Base-by-base conservation (phyloP, 2,888 invertebrate genomes). In the Nephrotoma flavescens region DNA sequence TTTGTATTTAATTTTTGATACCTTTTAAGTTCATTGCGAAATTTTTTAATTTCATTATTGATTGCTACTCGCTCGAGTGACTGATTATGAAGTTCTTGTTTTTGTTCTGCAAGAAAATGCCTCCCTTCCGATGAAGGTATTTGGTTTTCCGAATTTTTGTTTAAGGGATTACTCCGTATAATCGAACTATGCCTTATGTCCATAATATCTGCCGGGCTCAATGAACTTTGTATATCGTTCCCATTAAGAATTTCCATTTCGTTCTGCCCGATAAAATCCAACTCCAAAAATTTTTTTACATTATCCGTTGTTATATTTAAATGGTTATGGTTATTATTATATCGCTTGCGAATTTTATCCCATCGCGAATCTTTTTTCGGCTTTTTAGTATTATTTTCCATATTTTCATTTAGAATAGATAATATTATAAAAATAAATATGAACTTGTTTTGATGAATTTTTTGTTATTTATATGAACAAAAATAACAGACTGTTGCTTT, bases 301-400 rank as follows among this genome's bases (percentile, higher is more conserved):
- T 89, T 89, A 86, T 90, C 90, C 1, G 90, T 89, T 88, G 90
- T 91, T 0, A 91, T 87, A 87, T 88, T 89, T 6, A 87, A 85
- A 47, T 1, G 31, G 9, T 31, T 71, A 42, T 84, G 84, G n/a
- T 88, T 88, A 88, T 89, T 89, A 3, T 88, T 87, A 41, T 90
- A 89, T n/a, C 90, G 89, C 87, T 91, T 92, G 4, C 91, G 89
- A 86, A 92, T 92, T 85, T 91, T 90, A 89, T 92, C 91, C 92
- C 92, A 92, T 85, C 91, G 89, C 15, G 90, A 90, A 31, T 90
- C 90, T 87, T 91, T 92, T 12, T 89, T 89, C n/a, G 88, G 86
- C 41, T 83, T 86, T 57, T 87, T 88, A 31, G 42, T 87, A 15
- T 87, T 83, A 9, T 45, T 92, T 93, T 89, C 93, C 93, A 1